Evolutionary conservation across 2,888 invertebrate species (phyloP).

Genomic region (Neelides folsomi): DNA sequence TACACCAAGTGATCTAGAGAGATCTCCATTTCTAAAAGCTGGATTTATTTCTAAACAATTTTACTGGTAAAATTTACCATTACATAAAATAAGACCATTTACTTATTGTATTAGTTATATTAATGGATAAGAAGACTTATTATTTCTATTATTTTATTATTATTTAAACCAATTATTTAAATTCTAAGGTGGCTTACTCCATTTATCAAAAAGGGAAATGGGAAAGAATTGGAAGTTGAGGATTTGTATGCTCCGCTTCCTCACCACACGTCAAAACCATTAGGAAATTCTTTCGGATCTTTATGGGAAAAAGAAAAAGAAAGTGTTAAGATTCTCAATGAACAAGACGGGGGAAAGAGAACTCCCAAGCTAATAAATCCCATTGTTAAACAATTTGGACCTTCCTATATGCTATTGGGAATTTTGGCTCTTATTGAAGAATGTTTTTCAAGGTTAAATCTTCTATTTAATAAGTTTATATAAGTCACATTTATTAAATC

Average conservation of each 20-base stretch:
- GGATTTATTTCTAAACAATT: too few relatives aligned
- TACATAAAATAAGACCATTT: too few relatives aligned
- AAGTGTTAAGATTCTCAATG: constrained; percentile 2
- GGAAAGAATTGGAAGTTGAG: constrained; percentile 53
- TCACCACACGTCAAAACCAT: constrained; percentile 52
- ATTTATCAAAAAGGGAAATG: constrained; percentile 60
- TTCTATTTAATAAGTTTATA: too few relatives aligned
- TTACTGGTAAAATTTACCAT: too few relatives aligned
- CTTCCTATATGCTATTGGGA: constrained; percentile 36
- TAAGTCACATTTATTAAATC: too few relatives aligned
- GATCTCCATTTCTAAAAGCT: too few relatives aligned
- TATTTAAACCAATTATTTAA: not conserved
- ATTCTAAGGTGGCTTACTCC: constrained; percentile 61
- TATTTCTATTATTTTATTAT: too few relatives aligned
- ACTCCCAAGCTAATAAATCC: constrained; percentile 37
- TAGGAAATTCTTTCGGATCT: constrained; percentile 51
- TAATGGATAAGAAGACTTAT: too few relatives aligned
- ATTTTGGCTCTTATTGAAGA: constrained; percentile 38
- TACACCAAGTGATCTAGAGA: too few relatives aligned
- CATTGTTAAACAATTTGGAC: constrained; percentile 36
- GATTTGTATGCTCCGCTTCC: constrained; percentile 60
- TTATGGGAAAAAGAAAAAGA: constrained; percentile 21
- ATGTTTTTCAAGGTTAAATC: constrained; percentile 26
- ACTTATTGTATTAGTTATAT: too few relatives aligned
- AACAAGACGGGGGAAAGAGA: not conserved